Conservation (phyloP, 1,140 invertebrate genomes). For the Sesamia nonagrioides region DNA sequence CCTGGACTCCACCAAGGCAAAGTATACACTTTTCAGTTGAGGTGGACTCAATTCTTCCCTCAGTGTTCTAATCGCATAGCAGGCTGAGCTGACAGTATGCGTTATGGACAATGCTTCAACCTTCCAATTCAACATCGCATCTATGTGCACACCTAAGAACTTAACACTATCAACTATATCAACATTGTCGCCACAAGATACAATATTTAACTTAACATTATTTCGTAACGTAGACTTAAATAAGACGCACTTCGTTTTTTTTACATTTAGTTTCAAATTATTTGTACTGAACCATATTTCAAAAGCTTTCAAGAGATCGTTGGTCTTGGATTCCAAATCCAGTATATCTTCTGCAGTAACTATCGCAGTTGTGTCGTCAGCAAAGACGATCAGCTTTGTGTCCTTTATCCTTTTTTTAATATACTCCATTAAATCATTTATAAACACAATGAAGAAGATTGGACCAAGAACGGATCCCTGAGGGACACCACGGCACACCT, state of each 20-base stretch:
- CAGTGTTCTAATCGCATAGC: not conserved
- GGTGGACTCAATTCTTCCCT: too few relatives aligned
- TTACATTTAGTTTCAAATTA: not conserved
- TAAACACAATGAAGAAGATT: not conserved
- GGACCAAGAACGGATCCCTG: not conserved
- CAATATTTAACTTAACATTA: conserved; percentile 53
- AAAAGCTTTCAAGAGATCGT: not conserved
- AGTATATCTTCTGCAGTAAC: not conserved
- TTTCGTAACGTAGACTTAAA: not conserved
- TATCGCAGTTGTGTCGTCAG: not conserved
- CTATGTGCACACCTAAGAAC: not conserved
- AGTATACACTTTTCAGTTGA: too few relatives aligned
- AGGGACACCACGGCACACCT: not conserved
- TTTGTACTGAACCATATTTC: not conserved
- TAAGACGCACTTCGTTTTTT: not conserved
- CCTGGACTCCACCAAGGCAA: not conserved
- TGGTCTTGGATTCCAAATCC: too few relatives aligned
- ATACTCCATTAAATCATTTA: not conserved
- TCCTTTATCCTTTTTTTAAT: not conserved
- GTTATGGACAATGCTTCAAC: not conserved
- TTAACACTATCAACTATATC: not conserved
- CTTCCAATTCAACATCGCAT: not conserved
- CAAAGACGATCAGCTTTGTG: not conserved
- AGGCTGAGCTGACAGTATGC: not conserved
- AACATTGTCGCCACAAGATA: conserved; percentile 20